Percentiles rank a stretch among this genome's conserved stretches.
Conservation (phyloP, 2,888 invertebrate genomes). For the Ectemnius cavifrons region DNA sequence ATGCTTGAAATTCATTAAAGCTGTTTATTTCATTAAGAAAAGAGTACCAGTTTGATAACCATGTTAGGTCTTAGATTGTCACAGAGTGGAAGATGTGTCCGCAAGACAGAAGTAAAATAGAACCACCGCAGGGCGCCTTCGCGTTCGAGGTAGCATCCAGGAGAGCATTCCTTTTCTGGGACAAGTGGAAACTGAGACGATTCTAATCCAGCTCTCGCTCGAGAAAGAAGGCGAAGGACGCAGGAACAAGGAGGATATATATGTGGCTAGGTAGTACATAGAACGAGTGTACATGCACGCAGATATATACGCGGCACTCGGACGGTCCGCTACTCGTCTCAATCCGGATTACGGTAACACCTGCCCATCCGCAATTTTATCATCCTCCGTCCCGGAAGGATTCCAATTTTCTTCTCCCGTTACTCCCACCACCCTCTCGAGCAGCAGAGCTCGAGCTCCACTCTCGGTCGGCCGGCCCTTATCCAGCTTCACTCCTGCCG, state of each 20-base stretch:
- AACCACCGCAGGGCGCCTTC: too few relatives aligned
- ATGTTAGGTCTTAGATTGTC: background rate
- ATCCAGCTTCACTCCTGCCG: conserved; percentile 27
- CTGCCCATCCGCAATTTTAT: conserved; percentile 75
- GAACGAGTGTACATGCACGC: conserved; percentile 8
- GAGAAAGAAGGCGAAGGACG: conserved; percentile 34
- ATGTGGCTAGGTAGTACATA: conserved; percentile 11
- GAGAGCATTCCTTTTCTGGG: conserved; percentile 13
- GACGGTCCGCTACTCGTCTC: conserved; percentile 55
- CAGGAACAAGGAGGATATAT: conserved; percentile 32
- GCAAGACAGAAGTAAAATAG: too few relatives aligned
- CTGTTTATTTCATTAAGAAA: too few relatives aligned
- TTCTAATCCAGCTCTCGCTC: conserved; percentile 37
- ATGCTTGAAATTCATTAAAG: too few relatives aligned
- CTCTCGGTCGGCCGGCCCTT: conserved; percentile 39
- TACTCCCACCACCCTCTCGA: conserved; percentile 43
- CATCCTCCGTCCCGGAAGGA: conserved; percentile 70
- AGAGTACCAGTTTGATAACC: background rate
- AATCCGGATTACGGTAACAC: conserved; percentile 75
- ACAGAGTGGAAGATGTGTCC: too few relatives aligned
- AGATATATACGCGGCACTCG: conserved; percentile 39
- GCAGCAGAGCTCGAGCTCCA: conserved; percentile 31
- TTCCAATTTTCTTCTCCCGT: conserved; percentile 75
- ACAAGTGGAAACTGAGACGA: conserved; percentile 37
- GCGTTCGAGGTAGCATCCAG: background rate